Base-by-base conservation (phyloP, 1,140 invertebrate genomes). In the Orius laevigatus region DNA sequence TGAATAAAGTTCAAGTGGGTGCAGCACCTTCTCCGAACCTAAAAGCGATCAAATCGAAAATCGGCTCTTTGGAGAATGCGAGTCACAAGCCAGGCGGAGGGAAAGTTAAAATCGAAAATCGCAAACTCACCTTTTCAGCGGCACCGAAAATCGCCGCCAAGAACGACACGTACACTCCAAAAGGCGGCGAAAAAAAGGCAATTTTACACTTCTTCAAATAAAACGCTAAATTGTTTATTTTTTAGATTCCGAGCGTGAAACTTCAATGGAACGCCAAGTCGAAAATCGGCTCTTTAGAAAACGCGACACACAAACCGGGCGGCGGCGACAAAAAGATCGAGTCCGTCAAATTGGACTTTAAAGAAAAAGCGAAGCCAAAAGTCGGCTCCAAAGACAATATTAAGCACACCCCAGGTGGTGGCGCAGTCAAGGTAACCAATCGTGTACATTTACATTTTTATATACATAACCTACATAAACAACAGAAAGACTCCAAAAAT, bases 321-420 rank as follows among this genome's bases (percentile, higher is more conserved):
- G 91, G 90, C 20, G 90, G 89, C 19, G 84, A 87, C 56, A 88
- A 89, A 63, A 93, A 92, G 69, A 89, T 94, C 39, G 84, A 89
- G 64, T 77, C 77, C 1, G 74, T 89, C 4, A 92, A 91, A 63
- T 66, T 92, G 50, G 84, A 89, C 56, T 94, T 93, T 66, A 89
- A 89, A 59, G 81, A 88, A 39, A 88, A 86, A 63, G 87, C 86
- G 8, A 86, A 87, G 62, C 73, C 85, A n/a, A 90, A 88, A 72
- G 78, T 93, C 49, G 87, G 86, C 38, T 95, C 90, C 15, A 83
- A 91, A 58, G 86, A 88, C 34, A 96, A 96, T 65, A 77, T 90
- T 10, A 81, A 82, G 56, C 83, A 93, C 62, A 70, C 74, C 46
- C 79, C 89, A 20, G 88, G 89, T 48, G 92, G 92, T 51, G 91